Percentiles rank a stretch among this genome's conserved stretches.
Conservation (phyloP, 1,140 invertebrate species). For the Drosophila trapezifrons region DNA sequence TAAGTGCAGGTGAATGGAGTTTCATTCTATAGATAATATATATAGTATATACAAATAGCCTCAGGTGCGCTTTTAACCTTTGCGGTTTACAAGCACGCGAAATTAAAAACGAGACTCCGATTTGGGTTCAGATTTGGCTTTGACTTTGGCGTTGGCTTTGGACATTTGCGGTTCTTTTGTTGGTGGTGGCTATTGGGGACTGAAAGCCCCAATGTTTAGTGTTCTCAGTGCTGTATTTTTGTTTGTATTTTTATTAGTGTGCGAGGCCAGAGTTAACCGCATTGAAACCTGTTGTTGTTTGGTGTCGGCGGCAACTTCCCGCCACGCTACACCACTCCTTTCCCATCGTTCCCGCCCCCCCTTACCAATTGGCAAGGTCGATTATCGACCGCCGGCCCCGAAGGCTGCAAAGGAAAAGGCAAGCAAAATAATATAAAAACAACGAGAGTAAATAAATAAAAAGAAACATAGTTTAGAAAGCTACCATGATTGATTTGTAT, state of each 20-base stretch:
- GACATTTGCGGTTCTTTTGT: slow-evolving; percentile 56
- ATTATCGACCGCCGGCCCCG: slow-evolving; percentile 27
- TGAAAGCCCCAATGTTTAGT: background rate
- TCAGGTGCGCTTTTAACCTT: slow-evolving; percentile 40
- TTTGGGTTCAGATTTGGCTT: slow-evolving; percentile 34
- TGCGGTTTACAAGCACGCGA: slow-evolving; percentile 30
- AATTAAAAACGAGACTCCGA: slow-evolving; percentile 6
- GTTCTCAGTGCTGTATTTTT: slow-evolving; percentile 11
- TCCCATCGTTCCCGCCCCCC: slow-evolving; percentile 21
- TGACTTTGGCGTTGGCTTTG: slow-evolving; percentile 55
- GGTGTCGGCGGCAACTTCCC: slow-evolving; percentile 21
- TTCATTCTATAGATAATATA: slow-evolving; percentile 3
- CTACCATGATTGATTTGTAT: slow-evolving; percentile 43
- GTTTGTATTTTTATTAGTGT: slow-evolving; percentile 1
- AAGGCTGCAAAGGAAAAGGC: slow-evolving; percentile 29
- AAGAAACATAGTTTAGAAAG: slow-evolving; percentile 38
- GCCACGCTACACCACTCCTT: background rate
- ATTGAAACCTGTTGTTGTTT: slow-evolving; percentile 47
- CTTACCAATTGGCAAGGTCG: slow-evolving; percentile 36
- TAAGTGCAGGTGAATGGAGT: slow-evolving; percentile 24
- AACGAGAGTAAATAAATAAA: too few relatives aligned
- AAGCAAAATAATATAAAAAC: background rate
- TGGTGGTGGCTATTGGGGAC: too few relatives aligned
- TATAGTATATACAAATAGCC: slow-evolving; percentile 8
- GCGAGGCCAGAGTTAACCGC: slow-evolving; percentile 50